Percentiles rank a stretch among this genome's conserved stretches.
Conservation (phyloP, 2,888 invertebrate genomes). For the Acrobeloides nanus region DNA sequence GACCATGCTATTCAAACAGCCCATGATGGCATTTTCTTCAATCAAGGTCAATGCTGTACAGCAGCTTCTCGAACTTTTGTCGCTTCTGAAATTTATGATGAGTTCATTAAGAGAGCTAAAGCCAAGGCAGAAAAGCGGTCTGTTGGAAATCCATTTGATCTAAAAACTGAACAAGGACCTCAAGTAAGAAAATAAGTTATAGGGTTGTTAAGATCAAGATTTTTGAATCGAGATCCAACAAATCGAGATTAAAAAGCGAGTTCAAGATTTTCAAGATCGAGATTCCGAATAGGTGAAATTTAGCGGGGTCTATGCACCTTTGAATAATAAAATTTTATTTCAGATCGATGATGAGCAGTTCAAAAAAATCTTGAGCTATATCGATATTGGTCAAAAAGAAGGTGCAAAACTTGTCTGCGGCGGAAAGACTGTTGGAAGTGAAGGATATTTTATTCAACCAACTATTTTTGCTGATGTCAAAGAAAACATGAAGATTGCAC, state of each 20-base stretch:
- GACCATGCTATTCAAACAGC: conserved; percentile 52
- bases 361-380: conserved; percentile 71
- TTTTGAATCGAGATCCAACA: no score
- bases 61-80: conserved; percentile 84
- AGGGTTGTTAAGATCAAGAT: no score
- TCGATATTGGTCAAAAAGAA: conserved; percentile 72
- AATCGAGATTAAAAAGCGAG: no score
- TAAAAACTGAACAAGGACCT: conserved; percentile 52
- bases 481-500: conserved; percentile 58
- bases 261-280: no score
- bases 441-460: conserved; percentile 58
- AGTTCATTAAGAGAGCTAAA: conserved; percentile 59
- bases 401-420: conserved; percentile 75
- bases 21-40: conserved; percentile 46
- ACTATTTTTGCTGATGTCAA: conserved; percentile 58
- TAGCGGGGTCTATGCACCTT: no score
- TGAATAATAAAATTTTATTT: no score
- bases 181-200: no score
- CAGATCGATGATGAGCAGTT: conserved; percentile 68
- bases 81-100: conserved; percentile 60
- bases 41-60: conserved; percentile 64
- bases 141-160: conserved; percentile 80
- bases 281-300: no score
- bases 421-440: conserved; percentile 54
- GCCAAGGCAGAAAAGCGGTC: conserved; percentile 70